Evolutionary conservation across 2,797 vertebrate genomes (phyloP), one percentile per base, ranked within the genome.

Genomic region (Acridotheres tristis): DNA sequence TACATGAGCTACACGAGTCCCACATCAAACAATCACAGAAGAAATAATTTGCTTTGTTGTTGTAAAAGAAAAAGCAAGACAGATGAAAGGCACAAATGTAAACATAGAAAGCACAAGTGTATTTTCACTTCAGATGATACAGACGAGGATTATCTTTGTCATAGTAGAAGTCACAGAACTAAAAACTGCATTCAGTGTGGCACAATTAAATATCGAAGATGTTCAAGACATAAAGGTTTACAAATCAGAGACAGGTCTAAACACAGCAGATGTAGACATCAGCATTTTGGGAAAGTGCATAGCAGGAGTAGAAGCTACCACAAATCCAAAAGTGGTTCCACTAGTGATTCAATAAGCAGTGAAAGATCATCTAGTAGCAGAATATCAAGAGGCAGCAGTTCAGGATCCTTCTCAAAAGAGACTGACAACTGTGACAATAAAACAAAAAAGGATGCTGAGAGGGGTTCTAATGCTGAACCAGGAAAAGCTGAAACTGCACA

Each of bases 81-180:
- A 48, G 42, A 43, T 87, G 94, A 97, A 93, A 94, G 97, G 77
- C 98, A 98, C 93, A 95, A 97, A 97, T 91, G 95, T 94, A 97
- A 98, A 97, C 97, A 97, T 85, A 97, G 95, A 94, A 98, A 98
- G 96, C 97, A 98, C 96, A 98, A 96, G 74, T 94, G 97, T 96
- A 93, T 96, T 77, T 96, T 91, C 53, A 81, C 81, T 78, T 96
- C 96, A 29, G 88, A 95, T 63, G 90, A 96, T 34, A 87, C 67
- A 59, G 81, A 76, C 0, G 36, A 82, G n/a, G 82, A 85, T 38
- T 74, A 48, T 63, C 76, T 87, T 81, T 89, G 84, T 53, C 74
- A 20, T 11, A 76, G 74, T 16, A 96, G 91, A 92, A 95, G 58
- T 43, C 97, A 96, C 73, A 96, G 53, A 91, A 76, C 53, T n/a